phyloP scores from a whole-genome alignment of 2,797 vertebrate genomes.

The Lophius americanus region DNA sequence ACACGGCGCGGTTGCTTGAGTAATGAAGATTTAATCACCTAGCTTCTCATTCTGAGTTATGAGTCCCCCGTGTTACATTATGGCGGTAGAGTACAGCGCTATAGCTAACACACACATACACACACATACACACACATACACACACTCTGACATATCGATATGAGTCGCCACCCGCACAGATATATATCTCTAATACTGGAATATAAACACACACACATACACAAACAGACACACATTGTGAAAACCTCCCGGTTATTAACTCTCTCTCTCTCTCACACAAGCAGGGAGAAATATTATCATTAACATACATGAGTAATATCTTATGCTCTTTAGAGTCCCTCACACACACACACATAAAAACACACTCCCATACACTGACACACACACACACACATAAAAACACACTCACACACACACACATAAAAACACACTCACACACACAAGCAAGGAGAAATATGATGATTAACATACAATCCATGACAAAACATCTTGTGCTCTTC shows the following conservation, averaged over 20 bases:
- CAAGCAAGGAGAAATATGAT: too few species aligned
- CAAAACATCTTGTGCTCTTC: too few species aligned
- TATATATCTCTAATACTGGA: neutral
- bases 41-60: slow-evolving; percentile 72
- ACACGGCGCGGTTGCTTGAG: slow-evolving; percentile 26
- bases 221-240: neutral
- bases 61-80: slow-evolving; percentile 49
- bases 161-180: too few species aligned
- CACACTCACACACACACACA: too few species aligned
- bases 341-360: neutral
- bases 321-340: neutral
- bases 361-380: too few species aligned
- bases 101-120: slow-evolving; percentile 10
- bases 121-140: slow-evolving; percentile 21
- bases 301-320: neutral
- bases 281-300: slow-evolving; percentile 2
- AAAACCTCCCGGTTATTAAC: neutral
- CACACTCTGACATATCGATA: neutral
- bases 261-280: neutral
- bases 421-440: too few species aligned
- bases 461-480: too few species aligned
- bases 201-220: neutral
- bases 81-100: slow-evolving; percentile 18
- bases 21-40: slow-evolving; percentile 82
- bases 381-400: too few species aligned